These are phyloP conservation scores for Lucinisca nassula DNA, from an alignment of 2,888 invertebrate species.

Conservation along the genomic window DNA sequence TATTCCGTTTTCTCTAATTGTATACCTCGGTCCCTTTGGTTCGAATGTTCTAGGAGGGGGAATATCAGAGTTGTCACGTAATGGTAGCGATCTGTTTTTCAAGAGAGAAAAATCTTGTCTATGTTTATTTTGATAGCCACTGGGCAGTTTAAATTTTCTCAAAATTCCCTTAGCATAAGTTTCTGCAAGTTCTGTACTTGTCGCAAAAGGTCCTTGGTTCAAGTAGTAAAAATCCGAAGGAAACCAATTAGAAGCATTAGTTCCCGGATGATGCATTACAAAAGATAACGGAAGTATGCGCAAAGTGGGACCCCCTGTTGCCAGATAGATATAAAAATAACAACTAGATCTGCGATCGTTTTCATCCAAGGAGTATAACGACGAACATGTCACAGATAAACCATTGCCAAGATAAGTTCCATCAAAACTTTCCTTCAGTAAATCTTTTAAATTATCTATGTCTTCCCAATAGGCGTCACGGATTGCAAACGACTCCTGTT, in stretches of 20 bases:
- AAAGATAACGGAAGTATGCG: conserved; percentile 67
- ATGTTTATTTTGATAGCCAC: conserved; percentile 23
- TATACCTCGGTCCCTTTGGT: conserved; percentile 74
- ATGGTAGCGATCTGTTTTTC: conserved; percentile 44
- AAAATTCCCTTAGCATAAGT: conserved; percentile 57
- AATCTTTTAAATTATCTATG: conserved; percentile 30
- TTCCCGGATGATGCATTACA: conserved; percentile 65
- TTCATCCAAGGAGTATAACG: conserved; percentile 43
- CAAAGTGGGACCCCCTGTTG: conserved; percentile 37
- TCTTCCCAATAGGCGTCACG: conserved; percentile 8
- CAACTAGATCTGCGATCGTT: conserved; percentile 48
- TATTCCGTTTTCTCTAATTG: conserved; percentile 68
- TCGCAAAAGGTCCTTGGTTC: conserved; percentile 68
- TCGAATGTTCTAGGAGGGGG: conserved; percentile 72
- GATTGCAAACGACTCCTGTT: conserved; percentile 26
- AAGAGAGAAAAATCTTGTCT: conserved; percentile 35
- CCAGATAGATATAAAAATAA: conserved; percentile 38
- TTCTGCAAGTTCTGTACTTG: conserved; percentile 47
- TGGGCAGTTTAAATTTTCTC: conserved; percentile 62
- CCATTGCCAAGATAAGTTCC: conserved; percentile 43
- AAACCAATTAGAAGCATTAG: conserved; percentile 57
- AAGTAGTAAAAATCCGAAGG: conserved; percentile 68
- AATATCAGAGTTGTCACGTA: conserved; percentile 53
- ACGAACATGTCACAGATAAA: conserved; percentile 10
- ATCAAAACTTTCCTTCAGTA: conserved; percentile 71